Percentiles rank a stretch among this genome's conserved stretches.
Evolutionary conservation across 2,888 invertebrate species (phyloP).

Genomic region (Sturmia bella): DNA sequence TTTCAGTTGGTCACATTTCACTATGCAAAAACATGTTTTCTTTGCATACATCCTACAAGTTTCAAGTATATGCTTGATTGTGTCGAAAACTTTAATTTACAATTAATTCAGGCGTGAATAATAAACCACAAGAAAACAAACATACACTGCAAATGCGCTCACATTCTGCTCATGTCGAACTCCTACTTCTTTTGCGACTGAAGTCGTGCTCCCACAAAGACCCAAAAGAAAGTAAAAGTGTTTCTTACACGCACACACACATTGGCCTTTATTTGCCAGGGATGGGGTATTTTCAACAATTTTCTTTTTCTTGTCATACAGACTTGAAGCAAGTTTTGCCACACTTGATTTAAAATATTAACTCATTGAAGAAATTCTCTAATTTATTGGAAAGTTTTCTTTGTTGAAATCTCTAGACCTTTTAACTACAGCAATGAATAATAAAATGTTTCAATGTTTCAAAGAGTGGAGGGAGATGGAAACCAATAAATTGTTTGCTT

Average conservation of each 20-base stretch:
- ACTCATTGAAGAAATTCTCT: constrained; percentile 45
- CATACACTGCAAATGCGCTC: constrained; percentile 40
- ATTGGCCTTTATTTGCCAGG: constrained; percentile 62
- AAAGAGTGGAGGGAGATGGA: neutral
- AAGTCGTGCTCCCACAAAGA: constrained; percentile 12
- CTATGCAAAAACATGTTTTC: neutral
- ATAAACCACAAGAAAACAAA: constrained; percentile 80
- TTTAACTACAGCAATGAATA: constrained; percentile 31
- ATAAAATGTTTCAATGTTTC: constrained; percentile 37
- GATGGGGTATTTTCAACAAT: constrained; percentile 15
- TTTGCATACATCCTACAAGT: neutral
- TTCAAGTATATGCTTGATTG: constrained; percentile 50
- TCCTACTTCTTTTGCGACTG: constrained; percentile 23
- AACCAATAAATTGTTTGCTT: constrained; percentile 81
- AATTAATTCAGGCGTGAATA: constrained; percentile 81
- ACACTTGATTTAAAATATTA: constrained; percentile 68
- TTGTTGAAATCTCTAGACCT: neutral
- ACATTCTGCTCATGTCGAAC: constrained; percentile 7
- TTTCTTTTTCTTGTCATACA: constrained; percentile 41
- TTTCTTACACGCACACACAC: constrained; percentile 73
- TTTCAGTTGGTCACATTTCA: constrained; percentile 30
- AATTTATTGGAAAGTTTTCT: constrained; percentile 56
- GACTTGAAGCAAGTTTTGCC: constrained; percentile 16
- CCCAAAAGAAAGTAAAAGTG: constrained; percentile 77
- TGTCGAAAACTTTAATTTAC: constrained; percentile 79